phyloP scores from a whole-genome alignment of 2,797 vertebrate genomes.

The Champsocephalus gunnari region DNA sequence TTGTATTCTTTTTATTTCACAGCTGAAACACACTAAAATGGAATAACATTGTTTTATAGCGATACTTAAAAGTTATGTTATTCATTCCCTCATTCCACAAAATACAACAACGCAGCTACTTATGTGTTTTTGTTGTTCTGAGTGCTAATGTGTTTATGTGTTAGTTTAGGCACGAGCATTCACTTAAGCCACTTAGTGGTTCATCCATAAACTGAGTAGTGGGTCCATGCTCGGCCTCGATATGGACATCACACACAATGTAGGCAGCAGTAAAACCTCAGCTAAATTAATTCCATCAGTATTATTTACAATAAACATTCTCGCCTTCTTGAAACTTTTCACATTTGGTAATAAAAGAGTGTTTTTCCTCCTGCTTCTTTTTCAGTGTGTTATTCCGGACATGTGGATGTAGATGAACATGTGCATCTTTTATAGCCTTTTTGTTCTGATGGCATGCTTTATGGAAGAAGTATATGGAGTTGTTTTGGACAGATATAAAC shows the following conservation, averaged over 20 bases:
- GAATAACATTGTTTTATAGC: not conserved
- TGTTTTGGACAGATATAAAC: not conserved
- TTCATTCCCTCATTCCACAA: constrained; percentile 3
- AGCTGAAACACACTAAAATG: not conserved
- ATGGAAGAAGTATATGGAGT: not conserved
- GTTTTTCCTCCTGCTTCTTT: not conserved
- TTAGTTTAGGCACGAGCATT: constrained; percentile 36
- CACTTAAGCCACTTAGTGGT: constrained; percentile 56
- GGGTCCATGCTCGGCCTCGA: constrained; percentile 18
- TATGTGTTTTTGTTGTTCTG: constrained; percentile 8
- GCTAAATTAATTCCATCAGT: constrained; percentile 30
- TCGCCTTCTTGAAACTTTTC: constrained; percentile 14
- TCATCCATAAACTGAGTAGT: constrained; percentile 52
- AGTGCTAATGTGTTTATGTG: constrained; percentile 50
- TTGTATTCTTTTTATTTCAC: not conserved
- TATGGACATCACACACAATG: constrained; percentile 53
- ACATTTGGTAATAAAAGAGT: constrained; percentile 2
- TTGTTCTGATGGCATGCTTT: not conserved
- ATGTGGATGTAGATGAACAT: not conserved
- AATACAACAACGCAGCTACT: not conserved
- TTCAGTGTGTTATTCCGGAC: not conserved
- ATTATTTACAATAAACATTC: constrained; percentile 16
- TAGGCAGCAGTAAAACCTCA: constrained; percentile 45
- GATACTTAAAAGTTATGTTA: constrained; percentile 1
- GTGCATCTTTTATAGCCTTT: not conserved